Conservation (phyloP, 2,113 vertebrate species). For the Euleptes europaea region DNA sequence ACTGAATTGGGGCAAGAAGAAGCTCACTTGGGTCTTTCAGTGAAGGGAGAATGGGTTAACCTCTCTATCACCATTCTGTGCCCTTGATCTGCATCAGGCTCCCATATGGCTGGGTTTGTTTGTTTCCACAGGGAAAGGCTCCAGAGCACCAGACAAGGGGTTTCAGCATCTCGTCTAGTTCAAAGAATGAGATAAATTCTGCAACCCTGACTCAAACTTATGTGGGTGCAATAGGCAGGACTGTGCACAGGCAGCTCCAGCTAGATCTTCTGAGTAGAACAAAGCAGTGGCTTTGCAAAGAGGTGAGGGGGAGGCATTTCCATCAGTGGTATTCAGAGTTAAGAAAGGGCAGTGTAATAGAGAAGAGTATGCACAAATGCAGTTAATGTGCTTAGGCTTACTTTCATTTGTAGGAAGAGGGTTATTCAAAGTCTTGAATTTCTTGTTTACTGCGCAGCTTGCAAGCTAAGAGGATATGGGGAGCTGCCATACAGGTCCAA, state of each 20-base stretch:
- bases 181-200: background rate
- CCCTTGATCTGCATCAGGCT: too few species aligned
- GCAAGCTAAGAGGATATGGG: background rate
- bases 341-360: too few species aligned
- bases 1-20: too few species aligned
- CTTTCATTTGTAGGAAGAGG: background rate
- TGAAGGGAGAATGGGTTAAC: too few species aligned
- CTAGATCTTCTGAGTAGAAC: background rate
- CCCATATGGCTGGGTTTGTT: too few species aligned
- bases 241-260: background rate
- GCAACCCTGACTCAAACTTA: background rate
- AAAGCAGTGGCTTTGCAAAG: background rate
- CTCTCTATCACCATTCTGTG: too few species aligned
- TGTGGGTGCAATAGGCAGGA: background rate
- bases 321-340: background rate
- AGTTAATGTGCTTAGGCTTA: background rate
- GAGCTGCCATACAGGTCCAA: background rate
- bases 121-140: too few species aligned
- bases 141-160: too few species aligned
- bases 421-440: conserved; percentile 1
- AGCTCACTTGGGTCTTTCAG: too few species aligned
- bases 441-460: background rate
- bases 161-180: too few species aligned
- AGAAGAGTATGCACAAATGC: background rate
- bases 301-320: background rate